Conservation (phyloP, 2,888 invertebrate species). For the Phlogophora meticulosa region DNA sequence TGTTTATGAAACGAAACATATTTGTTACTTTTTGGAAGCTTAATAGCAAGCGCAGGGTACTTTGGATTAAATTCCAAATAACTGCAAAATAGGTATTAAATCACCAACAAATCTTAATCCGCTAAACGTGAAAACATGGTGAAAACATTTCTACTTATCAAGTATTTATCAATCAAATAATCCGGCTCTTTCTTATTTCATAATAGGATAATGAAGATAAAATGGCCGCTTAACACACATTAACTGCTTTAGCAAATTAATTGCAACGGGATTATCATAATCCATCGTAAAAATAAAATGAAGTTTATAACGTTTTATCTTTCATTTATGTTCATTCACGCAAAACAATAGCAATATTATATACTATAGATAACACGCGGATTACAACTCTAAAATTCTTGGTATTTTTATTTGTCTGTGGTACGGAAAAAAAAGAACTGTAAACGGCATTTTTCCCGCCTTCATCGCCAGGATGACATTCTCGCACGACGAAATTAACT, state of each 20-base stretch:
- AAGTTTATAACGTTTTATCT: slow-evolving; percentile 36
- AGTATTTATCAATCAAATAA: slow-evolving; percentile 40
- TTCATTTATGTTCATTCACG: slow-evolving; percentile 19
- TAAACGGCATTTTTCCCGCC: slow-evolving; percentile 25
- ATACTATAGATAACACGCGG: slow-evolving; percentile 9
- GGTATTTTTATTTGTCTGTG: slow-evolving; percentile 1
- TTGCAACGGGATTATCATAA: slow-evolving; percentile 59
- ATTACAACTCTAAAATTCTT: background rate
- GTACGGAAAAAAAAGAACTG: slow-evolving; percentile 15
- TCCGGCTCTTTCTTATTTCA: slow-evolving; percentile 32
- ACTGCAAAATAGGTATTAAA: background rate
- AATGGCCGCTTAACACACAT: slow-evolving; percentile 48
- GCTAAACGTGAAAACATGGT: slow-evolving; percentile 10
- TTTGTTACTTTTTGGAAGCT: too few relatives aligned
- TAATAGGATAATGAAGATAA: slow-evolving; percentile 55
- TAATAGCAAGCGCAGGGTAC: background rate
- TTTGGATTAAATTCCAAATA: background rate
- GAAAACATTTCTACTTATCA: slow-evolving; percentile 34
- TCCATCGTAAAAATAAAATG: slow-evolving; percentile 42
- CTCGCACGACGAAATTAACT: slow-evolving; percentile 23
- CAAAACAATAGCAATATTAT: slow-evolving; percentile 17
- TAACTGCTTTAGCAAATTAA: slow-evolving; percentile 54
- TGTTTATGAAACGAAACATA: too few relatives aligned
- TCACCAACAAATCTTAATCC: slow-evolving; percentile 13
- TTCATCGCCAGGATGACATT: slow-evolving; percentile 38